phyloP scores from a whole-genome alignment of 1,140 invertebrate species.

The Aphaenogaster floridana region DNA sequence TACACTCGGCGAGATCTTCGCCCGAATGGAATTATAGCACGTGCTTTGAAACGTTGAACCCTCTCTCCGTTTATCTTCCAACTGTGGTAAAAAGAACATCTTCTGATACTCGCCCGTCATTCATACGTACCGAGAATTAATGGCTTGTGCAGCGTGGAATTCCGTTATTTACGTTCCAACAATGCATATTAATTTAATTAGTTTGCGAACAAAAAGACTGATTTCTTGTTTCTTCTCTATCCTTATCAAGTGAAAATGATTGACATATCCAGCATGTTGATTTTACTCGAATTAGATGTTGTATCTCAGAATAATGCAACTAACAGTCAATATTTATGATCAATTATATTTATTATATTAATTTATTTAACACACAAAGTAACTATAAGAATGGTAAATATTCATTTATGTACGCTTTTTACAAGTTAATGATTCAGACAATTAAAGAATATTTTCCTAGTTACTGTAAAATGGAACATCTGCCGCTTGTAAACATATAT shows the following conservation, averaged over 20 bases:
- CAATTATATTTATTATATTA: neutral
- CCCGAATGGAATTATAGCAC: conserved; percentile 67
- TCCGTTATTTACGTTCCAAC: conserved; percentile 56
- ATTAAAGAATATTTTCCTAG: conserved; percentile 24
- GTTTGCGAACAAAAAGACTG: conserved; percentile 29
- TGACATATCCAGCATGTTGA: neutral
- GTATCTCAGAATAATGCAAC: neutral
- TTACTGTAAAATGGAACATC: neutral
- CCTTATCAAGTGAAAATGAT: neutral
- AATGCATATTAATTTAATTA: conserved; percentile 44
- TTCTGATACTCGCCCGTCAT: conserved; percentile 81
- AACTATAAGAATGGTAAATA: neutral
- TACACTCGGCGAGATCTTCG: conserved; percentile 48
- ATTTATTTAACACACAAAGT: neutral
- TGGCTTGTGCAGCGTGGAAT: conserved; percentile 67
- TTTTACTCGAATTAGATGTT: neutral
- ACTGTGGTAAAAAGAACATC: conserved; percentile 74
- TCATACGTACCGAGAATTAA: conserved; percentile 80
- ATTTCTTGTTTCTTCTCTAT: neutral
- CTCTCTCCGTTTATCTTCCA: conserved; percentile 80
- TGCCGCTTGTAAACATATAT: conserved; percentile 42
- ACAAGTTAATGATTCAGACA: neutral
- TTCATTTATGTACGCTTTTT: neutral
- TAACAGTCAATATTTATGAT: neutral
- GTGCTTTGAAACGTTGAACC: conserved; percentile 80